These are phyloP conservation scores for Carapus acus DNA, from an alignment of 2,797 vertebrate species.

Conservation along the genomic window DNA sequence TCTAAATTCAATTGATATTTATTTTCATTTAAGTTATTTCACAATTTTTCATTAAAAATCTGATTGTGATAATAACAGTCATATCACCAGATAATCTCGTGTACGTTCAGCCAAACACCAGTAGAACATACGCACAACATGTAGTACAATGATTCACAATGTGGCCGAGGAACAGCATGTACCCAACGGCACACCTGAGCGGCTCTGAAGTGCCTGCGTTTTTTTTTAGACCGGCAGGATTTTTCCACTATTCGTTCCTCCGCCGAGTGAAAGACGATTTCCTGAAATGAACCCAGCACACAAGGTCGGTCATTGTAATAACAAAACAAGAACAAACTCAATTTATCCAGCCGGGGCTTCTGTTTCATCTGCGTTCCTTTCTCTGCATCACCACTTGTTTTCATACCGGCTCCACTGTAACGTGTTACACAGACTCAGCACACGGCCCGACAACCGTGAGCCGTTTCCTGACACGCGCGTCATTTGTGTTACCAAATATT, in stretches of 20 bases:
- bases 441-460: not conserved
- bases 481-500: not conserved
- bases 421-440: not conserved
- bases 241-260: not conserved
- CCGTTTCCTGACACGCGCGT: not conserved
- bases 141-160: not conserved
- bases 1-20: no score
- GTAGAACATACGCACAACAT: not conserved
- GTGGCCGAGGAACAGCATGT: not conserved
- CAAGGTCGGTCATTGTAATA: not conserved
- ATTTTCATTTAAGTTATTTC: no score
- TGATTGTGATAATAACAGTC: no score
- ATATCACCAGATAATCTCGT: no score
- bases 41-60: no score
- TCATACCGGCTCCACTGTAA: not conserved
- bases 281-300: conserved; percentile 13
- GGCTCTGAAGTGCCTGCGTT: no score
- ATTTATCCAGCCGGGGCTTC: not conserved
- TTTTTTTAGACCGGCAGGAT: not conserved
- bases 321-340: no score
- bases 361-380: not conserved
- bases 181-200: no score
- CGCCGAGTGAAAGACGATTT: conserved; percentile 2
- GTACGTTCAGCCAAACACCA: no score
- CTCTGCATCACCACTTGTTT: not conserved